Conservation (phyloP, 2,113 vertebrate species). For the Hippocampus mohnikei region DNA sequence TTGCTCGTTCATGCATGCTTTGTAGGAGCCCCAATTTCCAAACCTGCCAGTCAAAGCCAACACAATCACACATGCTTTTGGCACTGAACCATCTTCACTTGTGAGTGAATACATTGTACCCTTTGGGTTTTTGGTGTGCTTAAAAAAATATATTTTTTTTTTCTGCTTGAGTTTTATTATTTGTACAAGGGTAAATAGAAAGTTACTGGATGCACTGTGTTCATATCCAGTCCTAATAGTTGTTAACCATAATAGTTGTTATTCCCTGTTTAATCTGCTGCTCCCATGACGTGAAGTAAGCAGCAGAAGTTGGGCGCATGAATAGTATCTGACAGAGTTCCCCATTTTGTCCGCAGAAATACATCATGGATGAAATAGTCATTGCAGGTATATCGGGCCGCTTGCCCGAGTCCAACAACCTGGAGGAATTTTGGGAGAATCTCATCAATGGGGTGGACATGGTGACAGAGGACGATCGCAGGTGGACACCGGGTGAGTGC, state of each 20-base stretch:
- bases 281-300: background rate
- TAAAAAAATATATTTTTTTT: background rate
- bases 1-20: slow-evolving; percentile 37
- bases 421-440: slow-evolving; percentile 97
- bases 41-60: slow-evolving; percentile 14
- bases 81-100: background rate
- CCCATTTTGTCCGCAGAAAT: slow-evolving; percentile 25
- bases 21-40: slow-evolving; percentile 15
- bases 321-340: background rate
- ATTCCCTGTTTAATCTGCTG: background rate
- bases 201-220: background rate
- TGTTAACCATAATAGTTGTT: too few relatives aligned
- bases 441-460: slow-evolving; percentile 90
- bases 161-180: background rate
- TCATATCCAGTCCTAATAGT: background rate
- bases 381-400: slow-evolving; percentile 91
- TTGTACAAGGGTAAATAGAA: background rate
- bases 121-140: background rate
- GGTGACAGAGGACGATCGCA: slow-evolving; percentile 91
- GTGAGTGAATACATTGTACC: background rate
- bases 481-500: slow-evolving; percentile 89
- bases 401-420: slow-evolving; percentile 86
- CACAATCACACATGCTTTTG: slow-evolving; percentile 2
- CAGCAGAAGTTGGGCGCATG: background rate
- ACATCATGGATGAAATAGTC: slow-evolving; percentile 90